Base-by-base conservation (phyloP, 2,113 vertebrate genomes). In the Gopherus evgoodei region DNA sequence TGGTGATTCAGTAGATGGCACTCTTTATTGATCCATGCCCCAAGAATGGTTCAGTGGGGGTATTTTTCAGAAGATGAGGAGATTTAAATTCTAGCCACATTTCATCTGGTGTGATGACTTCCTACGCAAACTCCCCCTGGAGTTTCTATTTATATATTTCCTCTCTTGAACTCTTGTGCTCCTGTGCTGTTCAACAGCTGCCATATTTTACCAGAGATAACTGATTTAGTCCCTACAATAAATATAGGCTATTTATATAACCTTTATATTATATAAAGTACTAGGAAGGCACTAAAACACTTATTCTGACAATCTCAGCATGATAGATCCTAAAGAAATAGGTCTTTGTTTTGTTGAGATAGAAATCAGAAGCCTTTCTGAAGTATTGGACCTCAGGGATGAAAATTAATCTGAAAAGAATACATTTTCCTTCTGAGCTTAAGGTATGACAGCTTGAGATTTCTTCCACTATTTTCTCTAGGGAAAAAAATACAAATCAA, bases 251-350 rank as follows among this genome's bases (percentile, higher is more conserved):
- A 19, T 0, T 0, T n/a, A 79, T 25, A 13, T 17, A 88, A 75
- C 5, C 80, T 82, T 0, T 0, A 69, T 12, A 47, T 3, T 38
- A 42, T 25, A 44, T 25, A 44, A 91, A 8, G 14, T 3, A 21
- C 53, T 38, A 53, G 90, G 53, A 76, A 1, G 0, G 35, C 84
- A 86, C 4, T 27, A 0, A 83, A 85, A 24, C 25, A 65, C 10
- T 57, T 75, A 47, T 5, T 94, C 85, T 93, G 94, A 89, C 76
- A 96, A 82, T 5, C 47, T 86, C 76, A 50, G 3, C 1, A 5
- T 79, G 90, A 91, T 42, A 53, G 90, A 72, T 86, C 49, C 93
- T 84, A 19, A 89, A 90, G 90, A 87, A 47, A 91, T 6, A 27
- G 50, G 52, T 88, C 72, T 79, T 10, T 84, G 8, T 49, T 94